These are phyloP conservation scores for Hylaea fasciaria DNA, from an alignment of 2,888 invertebrate species.

Conservation along the genomic window DNA sequence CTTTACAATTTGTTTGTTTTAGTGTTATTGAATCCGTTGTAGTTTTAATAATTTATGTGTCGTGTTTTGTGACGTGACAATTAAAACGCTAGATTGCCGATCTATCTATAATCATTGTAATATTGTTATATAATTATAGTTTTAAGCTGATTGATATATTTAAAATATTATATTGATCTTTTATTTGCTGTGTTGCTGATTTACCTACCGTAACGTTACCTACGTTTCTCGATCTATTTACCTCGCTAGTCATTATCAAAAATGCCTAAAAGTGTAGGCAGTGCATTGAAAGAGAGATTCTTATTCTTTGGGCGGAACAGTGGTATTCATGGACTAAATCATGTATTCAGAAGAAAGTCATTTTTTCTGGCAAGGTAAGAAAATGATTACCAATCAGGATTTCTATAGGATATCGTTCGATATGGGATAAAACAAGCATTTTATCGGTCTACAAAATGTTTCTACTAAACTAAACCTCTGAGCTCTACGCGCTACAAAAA, in stretches of 20 bases:
- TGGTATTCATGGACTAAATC: slow-evolving; percentile 83
- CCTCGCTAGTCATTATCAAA: background rate
- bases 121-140: slow-evolving; percentile 18
- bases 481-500: too few species aligned
- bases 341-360: slow-evolving; percentile 77
- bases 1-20: too few species aligned
- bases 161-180: background rate
- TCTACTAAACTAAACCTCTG: too few species aligned
- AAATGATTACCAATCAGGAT: too few species aligned
- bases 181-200: background rate
- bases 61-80: background rate
- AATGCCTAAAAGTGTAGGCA: slow-evolving; percentile 4
- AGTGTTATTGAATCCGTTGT: too few species aligned
- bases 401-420: too few species aligned
- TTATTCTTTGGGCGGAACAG: slow-evolving; percentile 65
- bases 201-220: too few species aligned
- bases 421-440: too few species aligned
- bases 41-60: background rate
- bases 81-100: slow-evolving; percentile 11
- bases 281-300: slow-evolving; percentile 44
- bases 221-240: too few species aligned
- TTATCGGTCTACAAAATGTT: too few species aligned
- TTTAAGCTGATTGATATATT: slow-evolving; percentile 27
- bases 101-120: background rate
- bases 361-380: slow-evolving; percentile 74